Conservation (phyloP, 2,113 vertebrate species). For the Leptosomus discolor region DNA sequence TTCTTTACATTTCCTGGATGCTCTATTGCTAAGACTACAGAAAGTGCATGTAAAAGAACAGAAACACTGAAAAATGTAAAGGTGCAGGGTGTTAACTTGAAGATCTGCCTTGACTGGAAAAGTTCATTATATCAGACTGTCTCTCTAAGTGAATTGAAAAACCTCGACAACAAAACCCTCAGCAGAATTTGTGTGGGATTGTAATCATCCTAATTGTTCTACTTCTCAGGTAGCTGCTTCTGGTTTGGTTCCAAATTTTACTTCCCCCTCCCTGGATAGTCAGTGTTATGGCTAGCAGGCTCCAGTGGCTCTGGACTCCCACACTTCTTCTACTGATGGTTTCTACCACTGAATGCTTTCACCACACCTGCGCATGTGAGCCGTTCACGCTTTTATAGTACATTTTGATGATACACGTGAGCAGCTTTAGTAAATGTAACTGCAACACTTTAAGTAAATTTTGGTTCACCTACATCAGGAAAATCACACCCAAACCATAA, state of each 20-base stretch:
- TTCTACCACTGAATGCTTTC: neutral
- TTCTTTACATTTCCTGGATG: neutral
- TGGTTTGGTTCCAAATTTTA: neutral
- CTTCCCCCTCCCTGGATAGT: neutral
- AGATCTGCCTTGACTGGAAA: neutral
- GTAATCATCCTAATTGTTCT: neutral
- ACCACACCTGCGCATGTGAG: neutral
- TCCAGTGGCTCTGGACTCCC: neutral
- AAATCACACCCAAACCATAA: neutral
- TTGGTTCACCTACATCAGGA: neutral
- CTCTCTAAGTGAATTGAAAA: too few species aligned
- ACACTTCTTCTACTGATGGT: accelerated
- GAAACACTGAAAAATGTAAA: neutral
- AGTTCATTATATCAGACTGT: neutral
- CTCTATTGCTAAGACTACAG: neutral
- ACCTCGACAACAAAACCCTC: neutral
- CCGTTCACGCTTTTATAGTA: neutral
- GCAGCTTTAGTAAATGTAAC: neutral
- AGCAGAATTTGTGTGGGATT: neutral
- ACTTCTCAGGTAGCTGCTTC: neutral
- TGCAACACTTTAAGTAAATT: neutral
- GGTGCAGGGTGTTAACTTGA: neutral
- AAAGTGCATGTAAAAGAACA: neutral
- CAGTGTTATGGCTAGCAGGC: neutral
- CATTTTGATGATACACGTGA: neutral